Conservation (phyloP, 1,140 invertebrate species). For the Drosophila grimshawi region DNA sequence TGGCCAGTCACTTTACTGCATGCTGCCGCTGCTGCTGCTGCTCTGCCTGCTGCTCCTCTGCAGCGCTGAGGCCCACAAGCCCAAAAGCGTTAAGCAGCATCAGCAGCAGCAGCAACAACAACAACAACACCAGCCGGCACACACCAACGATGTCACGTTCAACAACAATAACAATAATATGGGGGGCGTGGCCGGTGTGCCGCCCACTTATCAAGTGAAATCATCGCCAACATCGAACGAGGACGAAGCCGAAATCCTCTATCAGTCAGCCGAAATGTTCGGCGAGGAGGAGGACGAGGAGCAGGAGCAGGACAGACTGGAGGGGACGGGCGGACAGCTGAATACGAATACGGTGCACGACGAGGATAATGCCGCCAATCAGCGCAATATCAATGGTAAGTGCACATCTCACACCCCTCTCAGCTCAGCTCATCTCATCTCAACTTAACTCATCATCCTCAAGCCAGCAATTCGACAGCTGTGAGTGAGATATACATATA, state of each 20-base stretch:
- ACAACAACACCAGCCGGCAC: constrained; percentile 52
- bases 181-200: constrained; percentile 45
- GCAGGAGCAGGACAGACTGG: constrained; percentile 29
- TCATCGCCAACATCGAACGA: constrained; percentile 77
- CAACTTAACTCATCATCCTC: too few relatives aligned
- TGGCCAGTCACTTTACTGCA: constrained; percentile 52
- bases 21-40: constrained; percentile 40
- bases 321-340: constrained; percentile 36
- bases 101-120: constrained; percentile 43
- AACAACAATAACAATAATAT: constrained; percentile 18
- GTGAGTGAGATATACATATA: neutral
- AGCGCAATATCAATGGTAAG: constrained; percentile 78
- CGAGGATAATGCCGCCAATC: constrained; percentile 72
- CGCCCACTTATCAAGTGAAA: constrained; percentile 69
- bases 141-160: constrained; percentile 64
- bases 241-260: constrained; percentile 74
- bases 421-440: too few relatives aligned
- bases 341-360: constrained; percentile 52
- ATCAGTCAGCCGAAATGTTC: constrained; percentile 72
- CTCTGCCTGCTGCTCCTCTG: constrained; percentile 65
- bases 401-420: constrained; percentile 5
- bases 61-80: constrained; percentile 65
- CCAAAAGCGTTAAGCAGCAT: constrained; percentile 77
- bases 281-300: constrained; percentile 66
- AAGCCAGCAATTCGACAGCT: neutral